Base-by-base conservation (phyloP, 2,888 invertebrate genomes). In the Strigamia transsilvanica region DNA sequence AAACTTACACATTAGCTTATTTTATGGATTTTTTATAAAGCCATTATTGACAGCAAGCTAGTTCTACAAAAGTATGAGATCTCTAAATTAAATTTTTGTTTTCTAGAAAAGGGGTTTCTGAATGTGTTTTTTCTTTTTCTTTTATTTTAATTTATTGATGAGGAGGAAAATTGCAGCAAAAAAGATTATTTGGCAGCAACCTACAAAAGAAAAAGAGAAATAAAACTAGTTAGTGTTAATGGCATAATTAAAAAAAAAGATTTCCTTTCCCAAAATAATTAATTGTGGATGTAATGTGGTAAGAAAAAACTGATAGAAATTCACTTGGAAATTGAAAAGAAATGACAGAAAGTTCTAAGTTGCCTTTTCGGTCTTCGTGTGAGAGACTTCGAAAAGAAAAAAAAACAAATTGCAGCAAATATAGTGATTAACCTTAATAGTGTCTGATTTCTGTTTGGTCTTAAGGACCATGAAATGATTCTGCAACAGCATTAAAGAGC, bases 21-120 rank as follows among this genome's bases (percentile, higher is more conserved):
- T 51, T 15, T 13, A 13, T 18, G 51, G 12, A 15, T 51, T 18
- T 66, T 66, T 66, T n/a, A 46, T 13, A 46, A 46, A 46, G 5
- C n/a, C n/a, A n/a, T 13, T 46, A 46, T n/a, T 46, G 46, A 46
- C 46, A 46, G n/a, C n/a, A n/a, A 46, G n/a, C 46, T 46, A 46
- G n/a, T 46, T 23, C 61, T 66, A 66, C 61, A 66, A 66, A 66
- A 66, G 23, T 18, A 23, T 66, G 61, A 66, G 61, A 66, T 46
- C 2, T 46, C 46, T 46, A 15, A 61, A 61, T 61, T 61, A 23
- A 23, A 61, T 23, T 18, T 61, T 46, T n/a, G n/a, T n/a, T n/a
- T 6, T 12, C 21, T 32, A 73, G 32, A 73, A 73, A 27, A 73
- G 3, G 3, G 13, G n/a, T 23, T 73, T 23, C 32, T 21, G 61